A percentile compares a stretch with the other conserved stretches of the same genome.
Evolutionary conservation across 2,113 vertebrate species (phyloP).

Genomic region (Narcine bancroftii): DNA sequence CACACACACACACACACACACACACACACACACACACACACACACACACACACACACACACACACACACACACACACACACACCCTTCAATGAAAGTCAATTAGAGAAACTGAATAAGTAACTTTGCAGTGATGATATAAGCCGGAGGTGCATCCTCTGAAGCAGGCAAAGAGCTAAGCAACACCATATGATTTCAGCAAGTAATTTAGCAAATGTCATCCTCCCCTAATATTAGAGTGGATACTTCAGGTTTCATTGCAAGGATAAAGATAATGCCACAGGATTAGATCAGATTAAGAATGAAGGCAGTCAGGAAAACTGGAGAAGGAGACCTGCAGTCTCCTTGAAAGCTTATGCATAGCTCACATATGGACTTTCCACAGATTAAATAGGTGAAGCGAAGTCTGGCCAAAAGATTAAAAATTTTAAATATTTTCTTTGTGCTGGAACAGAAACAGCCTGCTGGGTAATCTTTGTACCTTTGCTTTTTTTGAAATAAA

Average conservation of each 20-base stretch:
- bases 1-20: background rate
- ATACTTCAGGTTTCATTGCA: slow-evolving; percentile 72
- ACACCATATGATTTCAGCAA: slow-evolving; percentile 66
- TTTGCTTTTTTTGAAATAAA: slow-evolving; percentile 55
- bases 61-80: background rate
- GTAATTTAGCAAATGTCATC: slow-evolving; percentile 79
- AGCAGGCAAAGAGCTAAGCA: slow-evolving; percentile 70
- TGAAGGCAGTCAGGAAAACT: slow-evolving; percentile 67
- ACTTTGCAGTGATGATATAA: slow-evolving; percentile 48
- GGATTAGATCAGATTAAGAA: slow-evolving; percentile 80
- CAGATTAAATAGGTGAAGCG: slow-evolving; percentile 62
- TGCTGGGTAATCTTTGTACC: slow-evolving; percentile 53
- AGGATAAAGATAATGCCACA: slow-evolving; percentile 70
- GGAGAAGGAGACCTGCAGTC: slow-evolving; percentile 55
- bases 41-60: background rate
- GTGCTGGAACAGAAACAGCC: slow-evolving; percentile 62
- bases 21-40: background rate
- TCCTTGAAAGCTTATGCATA: slow-evolving; percentile 60
- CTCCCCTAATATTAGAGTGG: slow-evolving; percentile 64
- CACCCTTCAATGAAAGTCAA: background rate
- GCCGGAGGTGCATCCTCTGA: slow-evolving; percentile 60
- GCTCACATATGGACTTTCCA: slow-evolving; percentile 59
- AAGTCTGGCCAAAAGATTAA: slow-evolving; percentile 64
- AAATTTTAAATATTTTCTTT: slow-evolving; percentile 62
- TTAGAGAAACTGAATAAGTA: background rate